Conservation (phyloP, 2,113 vertebrate genomes). For the Nothobranchius kuhntae region DNA sequence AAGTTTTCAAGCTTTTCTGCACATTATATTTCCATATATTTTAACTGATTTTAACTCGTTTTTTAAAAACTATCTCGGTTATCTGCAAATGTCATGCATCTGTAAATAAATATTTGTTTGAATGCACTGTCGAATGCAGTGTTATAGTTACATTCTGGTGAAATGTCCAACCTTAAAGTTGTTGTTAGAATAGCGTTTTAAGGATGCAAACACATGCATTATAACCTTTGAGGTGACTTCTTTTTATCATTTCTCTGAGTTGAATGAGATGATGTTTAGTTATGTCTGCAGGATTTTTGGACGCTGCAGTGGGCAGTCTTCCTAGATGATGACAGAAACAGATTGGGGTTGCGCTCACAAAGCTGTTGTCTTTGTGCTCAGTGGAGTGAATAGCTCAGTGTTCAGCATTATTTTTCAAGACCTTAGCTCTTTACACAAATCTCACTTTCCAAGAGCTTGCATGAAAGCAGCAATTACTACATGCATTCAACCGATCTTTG, state of each 20-base stretch:
- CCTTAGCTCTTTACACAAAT: neutral
- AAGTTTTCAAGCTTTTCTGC: no score
- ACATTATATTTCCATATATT: no score
- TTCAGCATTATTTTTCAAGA: constrained; percentile 10
- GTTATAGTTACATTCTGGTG: no score
- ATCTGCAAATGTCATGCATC: no score
- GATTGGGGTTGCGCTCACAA: constrained; percentile 13
- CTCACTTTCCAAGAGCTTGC: neutral
- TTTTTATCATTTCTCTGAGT: neutral
- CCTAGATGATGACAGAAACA: constrained; percentile 5
- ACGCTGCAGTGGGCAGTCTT: neutral
- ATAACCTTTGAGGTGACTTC: no score
- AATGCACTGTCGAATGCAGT: no score
- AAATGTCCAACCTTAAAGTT: no score
- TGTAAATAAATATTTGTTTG: no score
- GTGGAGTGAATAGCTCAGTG: constrained; percentile 4
- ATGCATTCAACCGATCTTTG: neutral
- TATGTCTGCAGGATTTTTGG: neutral
- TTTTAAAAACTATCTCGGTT: no score
- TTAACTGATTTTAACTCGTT: no score
- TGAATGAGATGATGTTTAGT: neutral
- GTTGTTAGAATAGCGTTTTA: no score
- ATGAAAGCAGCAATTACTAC: neutral
- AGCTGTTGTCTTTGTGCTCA: constrained; percentile 30
- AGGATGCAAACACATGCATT: no score